phyloP scores from a whole-genome alignment of 2,888 invertebrate genomes.

The Thalpophila matura region DNA sequence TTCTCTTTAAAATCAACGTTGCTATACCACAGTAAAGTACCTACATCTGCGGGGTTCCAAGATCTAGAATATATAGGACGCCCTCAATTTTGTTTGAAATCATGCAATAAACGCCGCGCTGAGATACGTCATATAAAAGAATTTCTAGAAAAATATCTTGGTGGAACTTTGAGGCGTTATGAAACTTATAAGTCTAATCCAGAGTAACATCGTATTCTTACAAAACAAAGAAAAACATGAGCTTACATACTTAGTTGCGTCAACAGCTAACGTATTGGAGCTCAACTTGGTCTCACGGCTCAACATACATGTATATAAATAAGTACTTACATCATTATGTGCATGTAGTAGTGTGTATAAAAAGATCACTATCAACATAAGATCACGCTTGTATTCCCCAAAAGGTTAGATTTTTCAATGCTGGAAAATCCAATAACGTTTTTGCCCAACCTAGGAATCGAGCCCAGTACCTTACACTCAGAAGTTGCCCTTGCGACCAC shows the following conservation, averaged over 20 bases:
- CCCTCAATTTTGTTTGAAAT: slow-evolving; percentile 44
- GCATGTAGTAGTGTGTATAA: too few relatives aligned
- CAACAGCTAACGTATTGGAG: neutral
- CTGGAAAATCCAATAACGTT: too few relatives aligned
- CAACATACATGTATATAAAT: neutral
- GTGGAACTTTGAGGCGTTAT: neutral
- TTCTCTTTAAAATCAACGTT: slow-evolving; percentile 29
- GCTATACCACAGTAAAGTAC: slow-evolving; percentile 31
- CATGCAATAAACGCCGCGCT: slow-evolving; percentile 45
- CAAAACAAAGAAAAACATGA: neutral
- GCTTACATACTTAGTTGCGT: neutral
- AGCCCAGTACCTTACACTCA: too few relatives aligned
- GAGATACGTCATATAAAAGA: slow-evolving; percentile 45
- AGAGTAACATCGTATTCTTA: neutral
- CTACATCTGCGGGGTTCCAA: slow-evolving; percentile 23
- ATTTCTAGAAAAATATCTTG: slow-evolving; percentile 32
- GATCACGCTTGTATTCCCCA: too few relatives aligned
- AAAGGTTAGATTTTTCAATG: too few relatives aligned
- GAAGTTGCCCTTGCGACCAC: too few relatives aligned
- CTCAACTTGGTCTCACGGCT: neutral
- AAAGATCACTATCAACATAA: too few relatives aligned
- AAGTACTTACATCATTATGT: too few relatives aligned
- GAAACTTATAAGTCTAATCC: neutral
- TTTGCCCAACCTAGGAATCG: too few relatives aligned
- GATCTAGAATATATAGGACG: slow-evolving; percentile 14